Base-by-base conservation (phyloP, 2,797 vertebrate species). In the Eidolon dupreanum region DNA sequence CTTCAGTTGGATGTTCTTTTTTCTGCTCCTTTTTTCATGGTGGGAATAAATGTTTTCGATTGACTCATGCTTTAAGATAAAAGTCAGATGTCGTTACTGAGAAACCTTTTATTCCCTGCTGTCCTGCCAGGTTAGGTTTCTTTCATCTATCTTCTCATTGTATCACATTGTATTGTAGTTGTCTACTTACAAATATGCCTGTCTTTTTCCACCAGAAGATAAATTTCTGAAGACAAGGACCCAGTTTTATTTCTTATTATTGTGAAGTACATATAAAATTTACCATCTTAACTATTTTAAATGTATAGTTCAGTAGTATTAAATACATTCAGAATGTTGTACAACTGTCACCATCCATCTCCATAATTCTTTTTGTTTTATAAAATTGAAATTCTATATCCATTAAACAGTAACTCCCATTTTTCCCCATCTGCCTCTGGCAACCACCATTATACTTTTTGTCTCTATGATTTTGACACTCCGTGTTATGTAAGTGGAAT, bases 61-160 rank as follows among this genome's bases (percentile, higher is more conserved):
- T 77, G 94, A 93, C 33, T 66, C n/a, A 59, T 90, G 19, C 41
- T 95, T 95, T 88, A 84, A 92, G 41, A 93, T 38, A 77, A 61
- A 90, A 46, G 17, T 88, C 63, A 83, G 22, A 28, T 74, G 38
- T 55, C 3, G 5, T 49, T 13, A 91, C 75, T 70, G 57, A 85
- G 83, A 95, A 94, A 85, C 9, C 51, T 81, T 90, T 94, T 5
- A 43, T 63, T 88, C 36, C 7, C 43, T 86, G 36, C 4, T 61
- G 4, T 92, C 26, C 59, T 33, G 46, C 70, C 15, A 87, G 33
- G 2, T 92, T 90, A 55, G 61, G 15, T 74, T 90, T 95, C 61
- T 96, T 31, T 75, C 28, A 0, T 81, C 4, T 59, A 8, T 95
- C 9, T 88, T 87, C 19, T 79, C 24, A 75, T 86, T 46, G 4